phyloP scores from a whole-genome alignment of 2,797 vertebrate species.

The Notamacropus eugenii region DNA sequence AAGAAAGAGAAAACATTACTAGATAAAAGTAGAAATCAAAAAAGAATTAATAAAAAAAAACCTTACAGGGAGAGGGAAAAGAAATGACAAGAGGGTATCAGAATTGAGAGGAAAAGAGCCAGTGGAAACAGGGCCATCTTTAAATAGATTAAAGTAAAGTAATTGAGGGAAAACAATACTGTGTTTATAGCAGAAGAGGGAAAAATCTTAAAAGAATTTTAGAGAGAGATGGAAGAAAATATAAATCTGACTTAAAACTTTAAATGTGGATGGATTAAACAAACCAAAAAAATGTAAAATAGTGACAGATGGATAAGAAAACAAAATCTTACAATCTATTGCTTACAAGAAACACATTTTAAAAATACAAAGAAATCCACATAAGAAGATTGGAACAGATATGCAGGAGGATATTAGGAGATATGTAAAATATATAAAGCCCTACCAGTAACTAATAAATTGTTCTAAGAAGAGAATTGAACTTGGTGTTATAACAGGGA shows the following conservation, averaged over 20 bases:
- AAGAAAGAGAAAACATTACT: not conserved
- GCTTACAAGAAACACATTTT: not conserved
- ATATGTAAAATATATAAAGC: not conserved
- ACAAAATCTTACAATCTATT: not conserved
- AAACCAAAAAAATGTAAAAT: not conserved
- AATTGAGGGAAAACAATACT: not conserved
- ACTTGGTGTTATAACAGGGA: not conserved
- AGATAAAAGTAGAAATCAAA: not conserved
- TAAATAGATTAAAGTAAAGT: not conserved
- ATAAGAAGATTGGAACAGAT: not conserved
- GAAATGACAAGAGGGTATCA: not conserved
- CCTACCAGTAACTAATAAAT: not conserved
- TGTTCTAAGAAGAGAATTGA: not conserved
- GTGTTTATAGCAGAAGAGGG: too few species aligned
- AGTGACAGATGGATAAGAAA: not conserved
- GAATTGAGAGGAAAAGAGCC: not conserved
- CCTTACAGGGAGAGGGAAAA: not conserved
- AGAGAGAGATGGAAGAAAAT: not conserved
- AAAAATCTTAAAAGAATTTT: too few species aligned
- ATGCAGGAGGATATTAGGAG: not conserved
- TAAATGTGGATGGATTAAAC: not conserved
- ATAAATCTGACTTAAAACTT: not conserved
- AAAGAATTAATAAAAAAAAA: not conserved
- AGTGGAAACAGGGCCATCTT: not conserved
- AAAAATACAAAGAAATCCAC: not conserved